These are phyloP conservation scores for Diploscapter pachys DNA, from an alignment of 1,140 invertebrate genomes.

Conservation along the genomic window DNA sequence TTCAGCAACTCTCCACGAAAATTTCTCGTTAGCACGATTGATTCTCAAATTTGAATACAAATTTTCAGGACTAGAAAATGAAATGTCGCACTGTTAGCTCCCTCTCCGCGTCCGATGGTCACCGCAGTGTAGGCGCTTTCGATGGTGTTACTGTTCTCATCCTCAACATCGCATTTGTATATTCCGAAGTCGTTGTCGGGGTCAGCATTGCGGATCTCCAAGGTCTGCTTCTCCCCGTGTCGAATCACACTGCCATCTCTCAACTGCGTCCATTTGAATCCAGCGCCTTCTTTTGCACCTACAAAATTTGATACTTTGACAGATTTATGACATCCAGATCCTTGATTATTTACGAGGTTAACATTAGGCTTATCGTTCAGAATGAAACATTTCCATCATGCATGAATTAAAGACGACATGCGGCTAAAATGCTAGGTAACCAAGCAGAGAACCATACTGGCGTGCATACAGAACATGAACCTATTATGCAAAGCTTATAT, in stretches of 20 bases:
- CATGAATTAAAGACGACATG: too few species aligned
- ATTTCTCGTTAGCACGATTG: too few species aligned
- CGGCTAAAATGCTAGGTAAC: too few species aligned
- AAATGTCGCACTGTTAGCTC: constrained; percentile 21
- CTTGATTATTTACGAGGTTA: too few species aligned
- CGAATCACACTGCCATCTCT: constrained; percentile 52
- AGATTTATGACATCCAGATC: neutral
- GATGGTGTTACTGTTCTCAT: constrained; percentile 50
- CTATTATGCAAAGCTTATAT: too few species aligned
- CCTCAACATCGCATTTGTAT: constrained; percentile 57
- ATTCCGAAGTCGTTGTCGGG: constrained; percentile 57
- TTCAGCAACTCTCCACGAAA: too few species aligned
- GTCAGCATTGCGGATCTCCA: constrained; percentile 50
- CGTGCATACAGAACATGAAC: too few species aligned
- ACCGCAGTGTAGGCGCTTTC: constrained; percentile 54
- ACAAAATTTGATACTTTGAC: constrained; percentile 1
- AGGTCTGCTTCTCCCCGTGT: constrained; percentile 44
- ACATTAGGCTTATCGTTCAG: too few species aligned
- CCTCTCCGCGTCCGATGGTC: constrained; percentile 45
- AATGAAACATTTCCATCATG: too few species aligned
- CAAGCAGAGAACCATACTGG: too few species aligned
- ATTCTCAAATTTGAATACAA: neutral
- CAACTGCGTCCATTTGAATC: constrained; percentile 53
- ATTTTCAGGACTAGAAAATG: neutral
- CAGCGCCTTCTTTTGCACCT: constrained; percentile 42